Evolutionary conservation across 2,113 vertebrate genomes (phyloP).

Genomic region (Apeltes quadracus): DNA sequence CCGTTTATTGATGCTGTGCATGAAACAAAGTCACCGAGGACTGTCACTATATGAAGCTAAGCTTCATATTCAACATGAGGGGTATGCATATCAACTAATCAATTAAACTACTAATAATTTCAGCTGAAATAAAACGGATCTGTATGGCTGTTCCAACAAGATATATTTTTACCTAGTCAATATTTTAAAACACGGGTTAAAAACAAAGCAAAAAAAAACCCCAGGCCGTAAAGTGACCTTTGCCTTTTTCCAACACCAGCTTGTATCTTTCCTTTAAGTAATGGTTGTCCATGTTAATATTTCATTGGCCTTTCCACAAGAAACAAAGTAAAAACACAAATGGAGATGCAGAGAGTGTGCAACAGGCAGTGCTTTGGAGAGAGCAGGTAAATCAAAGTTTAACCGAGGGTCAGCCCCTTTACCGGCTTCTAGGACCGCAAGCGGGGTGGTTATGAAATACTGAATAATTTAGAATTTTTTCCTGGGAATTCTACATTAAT

Average conservation of each 20-base stretch:
- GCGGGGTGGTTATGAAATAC: constrained; percentile 17
- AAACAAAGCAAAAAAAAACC: background rate
- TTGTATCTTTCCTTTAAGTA: constrained; percentile 18
- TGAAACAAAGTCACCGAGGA: too few relatives aligned
- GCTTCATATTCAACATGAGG: background rate
- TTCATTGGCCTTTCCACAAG: constrained; percentile 35
- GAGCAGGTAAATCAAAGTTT: constrained; percentile 61
- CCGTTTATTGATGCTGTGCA: background rate
- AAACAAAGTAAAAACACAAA: background rate
- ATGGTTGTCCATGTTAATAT: constrained; percentile 53
- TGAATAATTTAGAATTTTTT: constrained; percentile 26
- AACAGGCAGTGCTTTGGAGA: constrained; percentile 17
- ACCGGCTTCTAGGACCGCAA: constrained; percentile 21
- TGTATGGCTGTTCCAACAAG: background rate
- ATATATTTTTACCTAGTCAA: background rate
- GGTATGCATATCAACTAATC: background rate
- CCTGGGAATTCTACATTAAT: constrained; percentile 31
- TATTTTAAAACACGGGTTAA: background rate
- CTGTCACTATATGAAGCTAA: too few relatives aligned
- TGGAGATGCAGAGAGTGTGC: constrained; percentile 10
- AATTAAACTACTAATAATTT: background rate
- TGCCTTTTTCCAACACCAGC: constrained; percentile 23
- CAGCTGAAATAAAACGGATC: background rate
- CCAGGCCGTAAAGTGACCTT: background rate
- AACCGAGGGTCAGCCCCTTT: constrained; percentile 29